Evolutionary conservation across 2,888 invertebrate species (phyloP).

Genomic region (Lasioglossum morio): DNA sequence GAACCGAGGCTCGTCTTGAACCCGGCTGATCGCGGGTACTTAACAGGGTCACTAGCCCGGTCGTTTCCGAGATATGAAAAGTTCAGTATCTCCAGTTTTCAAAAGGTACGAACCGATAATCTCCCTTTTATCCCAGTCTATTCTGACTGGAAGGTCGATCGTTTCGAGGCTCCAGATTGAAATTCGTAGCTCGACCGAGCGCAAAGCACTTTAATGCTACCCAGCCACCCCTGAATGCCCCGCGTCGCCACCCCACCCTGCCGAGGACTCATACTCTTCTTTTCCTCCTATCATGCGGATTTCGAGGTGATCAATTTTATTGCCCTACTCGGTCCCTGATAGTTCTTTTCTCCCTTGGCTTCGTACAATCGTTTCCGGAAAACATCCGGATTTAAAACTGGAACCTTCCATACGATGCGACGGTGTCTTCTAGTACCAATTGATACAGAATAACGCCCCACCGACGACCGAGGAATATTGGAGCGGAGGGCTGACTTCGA

Average conservation of each 20-base stretch:
- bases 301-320: slow-evolving; percentile 66
- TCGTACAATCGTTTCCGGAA: slow-evolving; percentile 51
- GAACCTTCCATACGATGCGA: neutral
- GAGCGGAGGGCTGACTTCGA: neutral
- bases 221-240: slow-evolving; percentile 20
- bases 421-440: slow-evolving; percentile 25
- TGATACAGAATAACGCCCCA: slow-evolving; percentile 5
- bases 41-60: slow-evolving; percentile 41
- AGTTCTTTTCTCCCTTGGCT: slow-evolving; percentile 32
- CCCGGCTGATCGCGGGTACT: slow-evolving; percentile 25
- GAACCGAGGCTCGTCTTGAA: slow-evolving; percentile 14
- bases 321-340: slow-evolving; percentile 50
- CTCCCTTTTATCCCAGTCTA: slow-evolving; percentile 60
- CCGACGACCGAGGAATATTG: neutral
- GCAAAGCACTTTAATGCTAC: slow-evolving; percentile 71
- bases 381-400: slow-evolving; percentile 47
- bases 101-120: slow-evolving; percentile 62
- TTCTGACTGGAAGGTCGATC: slow-evolving; percentile 61
- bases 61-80: slow-evolving; percentile 52
- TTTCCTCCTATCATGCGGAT: slow-evolving; percentile 59
- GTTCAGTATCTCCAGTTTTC: slow-evolving; percentile 49
- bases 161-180: slow-evolving; percentile 66
- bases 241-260: slow-evolving; percentile 22
- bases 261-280: slow-evolving; percentile 23
- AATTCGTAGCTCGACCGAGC: slow-evolving; percentile 68